phyloP scores from a whole-genome alignment of 1,140 invertebrate species.

The Bathynomus jamesi region DNA sequence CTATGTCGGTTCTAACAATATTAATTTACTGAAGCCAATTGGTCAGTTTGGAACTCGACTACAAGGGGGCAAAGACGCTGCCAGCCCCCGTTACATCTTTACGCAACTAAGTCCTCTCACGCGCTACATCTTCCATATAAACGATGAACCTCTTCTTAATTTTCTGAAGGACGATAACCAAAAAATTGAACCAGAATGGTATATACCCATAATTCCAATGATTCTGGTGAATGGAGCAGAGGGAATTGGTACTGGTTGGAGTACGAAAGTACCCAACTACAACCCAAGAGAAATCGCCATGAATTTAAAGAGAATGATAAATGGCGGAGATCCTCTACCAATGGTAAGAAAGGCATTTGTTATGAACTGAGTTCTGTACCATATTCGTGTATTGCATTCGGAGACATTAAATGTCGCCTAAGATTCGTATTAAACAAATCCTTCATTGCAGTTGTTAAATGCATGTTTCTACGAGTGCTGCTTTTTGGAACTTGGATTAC shows the following conservation, averaged over 20 bases:
- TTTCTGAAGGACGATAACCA: constrained; percentile 92
- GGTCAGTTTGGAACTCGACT: constrained; percentile 64
- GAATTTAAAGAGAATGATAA: constrained; percentile 75
- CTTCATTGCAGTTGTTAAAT: too few relatives aligned
- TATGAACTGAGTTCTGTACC: background rate
- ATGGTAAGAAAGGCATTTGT: constrained; percentile 58
- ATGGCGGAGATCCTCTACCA: constrained; percentile 63
- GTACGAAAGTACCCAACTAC: constrained; percentile 94
- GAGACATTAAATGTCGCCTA: too few relatives aligned
- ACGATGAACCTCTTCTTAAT: constrained; percentile 81
- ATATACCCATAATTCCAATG: constrained; percentile 94
- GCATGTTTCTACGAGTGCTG: too few relatives aligned
- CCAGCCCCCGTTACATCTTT: constrained; percentile 97
- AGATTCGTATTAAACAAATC: too few relatives aligned
- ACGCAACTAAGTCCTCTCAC: constrained; percentile 77
- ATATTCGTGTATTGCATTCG: background rate
- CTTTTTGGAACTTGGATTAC: too few relatives aligned
- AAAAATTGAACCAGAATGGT: constrained; percentile 85
- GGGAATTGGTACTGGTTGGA: constrained; percentile 98
- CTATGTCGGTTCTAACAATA: constrained; percentile 96
- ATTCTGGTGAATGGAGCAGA: constrained; percentile 94
- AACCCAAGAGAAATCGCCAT: constrained; percentile 86
- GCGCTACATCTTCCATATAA: constrained; percentile 72
- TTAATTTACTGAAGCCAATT: constrained; percentile 88
- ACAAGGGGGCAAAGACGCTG: constrained; percentile 90